phyloP scores from a whole-genome alignment of 2,113 vertebrate species.

The Chelonoidis abingdonii region DNA sequence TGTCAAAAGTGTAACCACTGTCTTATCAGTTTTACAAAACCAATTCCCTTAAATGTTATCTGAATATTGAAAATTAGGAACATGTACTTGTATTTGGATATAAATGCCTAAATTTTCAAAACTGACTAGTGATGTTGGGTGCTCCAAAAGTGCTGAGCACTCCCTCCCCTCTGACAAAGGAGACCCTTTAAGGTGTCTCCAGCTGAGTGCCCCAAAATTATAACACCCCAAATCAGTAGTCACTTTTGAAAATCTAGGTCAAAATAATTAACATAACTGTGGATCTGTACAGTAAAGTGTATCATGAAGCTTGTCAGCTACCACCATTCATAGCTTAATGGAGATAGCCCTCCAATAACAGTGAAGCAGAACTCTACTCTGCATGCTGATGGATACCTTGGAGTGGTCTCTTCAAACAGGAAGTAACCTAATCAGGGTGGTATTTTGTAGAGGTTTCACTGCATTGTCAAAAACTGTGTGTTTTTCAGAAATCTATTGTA shows the following conservation, averaged over 20 bases:
- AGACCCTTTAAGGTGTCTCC: not conserved
- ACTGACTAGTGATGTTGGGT: not conserved
- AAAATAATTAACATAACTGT: not conserved
- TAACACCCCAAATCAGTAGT: not conserved
- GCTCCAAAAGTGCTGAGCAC: not conserved
- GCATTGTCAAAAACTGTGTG: not conserved
- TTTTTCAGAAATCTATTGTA: not conserved
- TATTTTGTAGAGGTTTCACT: not conserved
- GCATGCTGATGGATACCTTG: not conserved
- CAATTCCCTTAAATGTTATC: not conserved
- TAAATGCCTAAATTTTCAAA: not conserved
- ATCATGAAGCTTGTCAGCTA: fast-evolving
- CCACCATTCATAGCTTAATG: not conserved
- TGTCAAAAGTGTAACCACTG: not conserved
- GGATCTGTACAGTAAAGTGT: not conserved
- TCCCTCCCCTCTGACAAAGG: not conserved
- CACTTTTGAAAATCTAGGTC: not conserved
- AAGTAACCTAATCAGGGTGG: not conserved
- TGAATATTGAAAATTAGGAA: not conserved
- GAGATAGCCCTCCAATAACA: not conserved
- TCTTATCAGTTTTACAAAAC: not conserved
- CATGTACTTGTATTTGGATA: not conserved
- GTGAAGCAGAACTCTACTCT: not conserved
- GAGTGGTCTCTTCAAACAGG: not conserved
- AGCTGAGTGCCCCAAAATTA: fast-evolving